Base-by-base conservation (phyloP, 1,140 invertebrate species). In the Sinella curviseta region DNA sequence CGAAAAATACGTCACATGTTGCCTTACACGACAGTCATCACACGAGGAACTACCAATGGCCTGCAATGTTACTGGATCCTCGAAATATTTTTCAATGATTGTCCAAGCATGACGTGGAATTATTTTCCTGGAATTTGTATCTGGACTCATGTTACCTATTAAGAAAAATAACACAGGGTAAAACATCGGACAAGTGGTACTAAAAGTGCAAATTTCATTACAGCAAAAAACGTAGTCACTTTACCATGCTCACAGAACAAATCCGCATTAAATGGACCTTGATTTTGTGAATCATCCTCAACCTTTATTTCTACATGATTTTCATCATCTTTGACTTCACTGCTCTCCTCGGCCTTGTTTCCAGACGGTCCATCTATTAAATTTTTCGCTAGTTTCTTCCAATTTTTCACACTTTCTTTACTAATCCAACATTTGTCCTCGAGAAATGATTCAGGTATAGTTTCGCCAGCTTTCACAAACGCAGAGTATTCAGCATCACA, bases 41-140 rank as follows among this genome's bases (percentile, higher is more conserved):
- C 90, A 91, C 0, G 87, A 80, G 14, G 81, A 28, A 26, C 86
- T 84, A 34, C 81, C 80, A 17, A 83, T 39, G 0, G 55, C 81
- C 57, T 83, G 36, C 82, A 89, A 90, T 79, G 89, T 87, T 30
- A 87, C 87, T 57, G 88, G 87, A 31, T 87, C 84, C 3, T 89
- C 89, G 85, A 91, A 91, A 85, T 91, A 90, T 80, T 87, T 88
- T 79, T 85, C 85, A 17, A 91, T 82, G 77, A 89, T 88, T 17
- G 82, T 80, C 90, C 90, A 91, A 0, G 88, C 88, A 84, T 87
- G 86, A 1, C 84, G 78, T 1, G 88, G 86, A 2, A 91, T 87
- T 35, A 89, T 82, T 82, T 87, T 88, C 48, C 89, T 79, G 78
- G 85, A 83, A 31, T 78, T 83, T 33, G 82, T 79, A 82, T 88